Evolutionary conservation across 2,797 vertebrate genomes (phyloP).

Genomic region (Calcarius lapponicus): DNA sequence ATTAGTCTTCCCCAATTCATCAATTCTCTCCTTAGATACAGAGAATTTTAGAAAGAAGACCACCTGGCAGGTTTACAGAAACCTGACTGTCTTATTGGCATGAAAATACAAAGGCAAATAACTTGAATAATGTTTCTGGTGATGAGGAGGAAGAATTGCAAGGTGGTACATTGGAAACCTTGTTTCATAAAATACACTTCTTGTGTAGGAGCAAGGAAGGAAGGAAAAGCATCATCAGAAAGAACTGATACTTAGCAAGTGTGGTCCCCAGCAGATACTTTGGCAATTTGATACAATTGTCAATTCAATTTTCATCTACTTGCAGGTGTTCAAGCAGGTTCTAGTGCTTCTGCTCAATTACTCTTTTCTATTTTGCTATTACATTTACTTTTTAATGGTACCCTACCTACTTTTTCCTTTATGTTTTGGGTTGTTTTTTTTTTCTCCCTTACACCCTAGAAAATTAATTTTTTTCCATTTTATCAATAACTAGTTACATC

Average conservation of each 20-base stretch:
- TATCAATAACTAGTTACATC: not conserved
- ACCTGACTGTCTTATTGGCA: not conserved
- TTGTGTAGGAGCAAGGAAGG: not conserved
- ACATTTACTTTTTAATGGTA: not conserved
- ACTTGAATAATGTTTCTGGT: not conserved
- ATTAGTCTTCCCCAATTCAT: not conserved
- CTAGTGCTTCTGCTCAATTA: not conserved
- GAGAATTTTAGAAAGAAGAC: not conserved
- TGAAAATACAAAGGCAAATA: not conserved
- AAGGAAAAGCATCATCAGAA: not conserved
- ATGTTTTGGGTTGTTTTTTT: not conserved
- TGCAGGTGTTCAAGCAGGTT: not conserved
- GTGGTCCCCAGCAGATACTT: not conserved
- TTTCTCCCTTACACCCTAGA: not conserved
- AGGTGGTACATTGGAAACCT: not conserved
- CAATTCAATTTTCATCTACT: not conserved
- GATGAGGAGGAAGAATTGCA: not conserved
- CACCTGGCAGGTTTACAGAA: not conserved
- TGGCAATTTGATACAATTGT: not conserved
- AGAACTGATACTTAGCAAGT: not conserved
- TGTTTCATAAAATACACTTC: not conserved
- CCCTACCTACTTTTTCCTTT: not conserved
- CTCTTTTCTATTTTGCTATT: not conserved
- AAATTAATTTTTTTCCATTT: not conserved
- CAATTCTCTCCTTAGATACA: not conserved